These are phyloP conservation scores for Gari tellinella DNA, from an alignment of 2,888 invertebrate genomes.

Conservation along the genomic window DNA sequence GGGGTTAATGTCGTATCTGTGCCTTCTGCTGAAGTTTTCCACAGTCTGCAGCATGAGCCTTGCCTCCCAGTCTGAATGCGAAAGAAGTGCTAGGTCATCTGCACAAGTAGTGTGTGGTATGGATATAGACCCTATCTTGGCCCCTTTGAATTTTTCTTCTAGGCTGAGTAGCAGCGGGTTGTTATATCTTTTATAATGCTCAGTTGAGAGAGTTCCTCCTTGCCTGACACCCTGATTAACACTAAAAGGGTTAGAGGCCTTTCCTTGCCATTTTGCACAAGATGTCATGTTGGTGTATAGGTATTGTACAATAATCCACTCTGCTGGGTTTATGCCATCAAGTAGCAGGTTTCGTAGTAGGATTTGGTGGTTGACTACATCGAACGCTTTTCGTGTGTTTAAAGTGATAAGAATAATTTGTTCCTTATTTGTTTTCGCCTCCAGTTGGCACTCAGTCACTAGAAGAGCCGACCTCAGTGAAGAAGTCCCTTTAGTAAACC, in stretches of 20 bases:
- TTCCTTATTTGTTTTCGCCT: slow-evolving; percentile 1
- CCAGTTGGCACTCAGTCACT: slow-evolving; percentile 7
- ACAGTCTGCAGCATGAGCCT: too few relatives aligned
- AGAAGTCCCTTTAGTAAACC: slow-evolving; percentile 14
- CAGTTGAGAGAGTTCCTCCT: slow-evolving; percentile 11
- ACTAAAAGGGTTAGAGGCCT: neutral
- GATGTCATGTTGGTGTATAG: neutral
- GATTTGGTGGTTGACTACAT: slow-evolving; percentile 9
- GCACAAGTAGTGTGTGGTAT: too few relatives aligned
- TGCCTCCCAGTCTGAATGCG: neutral
- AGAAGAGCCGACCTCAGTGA: slow-evolving; percentile 10
- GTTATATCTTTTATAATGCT: too few relatives aligned
- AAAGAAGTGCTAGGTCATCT: slow-evolving; percentile 9
- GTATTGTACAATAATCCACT: neutral
- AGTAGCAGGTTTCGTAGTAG: slow-evolving; percentile 2
- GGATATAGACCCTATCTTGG: slow-evolving; percentile 1
- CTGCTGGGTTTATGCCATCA: slow-evolving; percentile 10
- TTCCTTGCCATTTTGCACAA: slow-evolving; percentile 6
- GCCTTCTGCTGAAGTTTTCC: too few relatives aligned
- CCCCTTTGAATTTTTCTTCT: slow-evolving; percentile 6
- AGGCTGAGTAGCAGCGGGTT: slow-evolving; percentile 8
- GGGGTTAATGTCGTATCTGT: too few relatives aligned
- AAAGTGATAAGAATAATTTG: slow-evolving; percentile 1
- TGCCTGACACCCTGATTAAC: too few relatives aligned
- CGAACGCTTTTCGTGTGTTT: slow-evolving; percentile 16